phyloP scores from a whole-genome alignment of 2,888 invertebrate species.

The Teleogryllus oceanicus region DNA sequence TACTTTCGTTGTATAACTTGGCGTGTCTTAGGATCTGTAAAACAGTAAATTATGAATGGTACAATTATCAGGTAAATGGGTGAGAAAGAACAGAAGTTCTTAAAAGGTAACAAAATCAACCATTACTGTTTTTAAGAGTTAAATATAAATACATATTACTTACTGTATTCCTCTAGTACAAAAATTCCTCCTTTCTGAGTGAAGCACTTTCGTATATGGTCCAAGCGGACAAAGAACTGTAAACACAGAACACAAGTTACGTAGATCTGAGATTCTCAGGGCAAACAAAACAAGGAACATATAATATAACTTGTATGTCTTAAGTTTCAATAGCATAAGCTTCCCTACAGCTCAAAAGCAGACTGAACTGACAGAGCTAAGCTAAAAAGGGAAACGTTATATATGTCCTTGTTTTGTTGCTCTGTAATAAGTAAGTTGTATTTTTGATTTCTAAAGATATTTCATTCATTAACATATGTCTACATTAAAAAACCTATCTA shows the following conservation, averaged over 20 bases:
- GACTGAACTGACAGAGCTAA: constrained; percentile 39
- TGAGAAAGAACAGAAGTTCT: too few relatives aligned
- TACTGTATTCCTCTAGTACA: constrained; percentile 99
- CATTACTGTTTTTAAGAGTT: too few relatives aligned
- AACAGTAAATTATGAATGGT: constrained; percentile 38
- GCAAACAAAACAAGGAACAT: constrained; percentile 20
- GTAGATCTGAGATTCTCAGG: constrained; percentile 12
- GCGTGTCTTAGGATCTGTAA: constrained; percentile 94
- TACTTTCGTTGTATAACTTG: constrained; percentile 95
- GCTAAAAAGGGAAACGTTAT: constrained; percentile 22
- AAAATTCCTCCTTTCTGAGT: constrained; percentile 99
- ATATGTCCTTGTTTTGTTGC: constrained; percentile 1
- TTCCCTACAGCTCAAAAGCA: constrained; percentile 33
- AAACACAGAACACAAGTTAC: constrained; percentile 50
- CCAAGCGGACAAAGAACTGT: constrained; percentile 98
- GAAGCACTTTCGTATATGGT: constrained; percentile 99
- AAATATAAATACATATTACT: constrained; percentile 53
- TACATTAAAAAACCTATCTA: too few relatives aligned
- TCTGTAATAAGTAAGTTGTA: not conserved
- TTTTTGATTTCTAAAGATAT: too few relatives aligned
- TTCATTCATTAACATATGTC: too few relatives aligned
- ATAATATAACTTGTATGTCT: constrained; percentile 20
- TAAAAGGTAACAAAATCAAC: too few relatives aligned
- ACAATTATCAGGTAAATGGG: not conserved
- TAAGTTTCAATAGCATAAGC: not conserved